Conservation (phyloP, 2,113 vertebrate genomes). For the Sapayoa aenigma region DNA sequence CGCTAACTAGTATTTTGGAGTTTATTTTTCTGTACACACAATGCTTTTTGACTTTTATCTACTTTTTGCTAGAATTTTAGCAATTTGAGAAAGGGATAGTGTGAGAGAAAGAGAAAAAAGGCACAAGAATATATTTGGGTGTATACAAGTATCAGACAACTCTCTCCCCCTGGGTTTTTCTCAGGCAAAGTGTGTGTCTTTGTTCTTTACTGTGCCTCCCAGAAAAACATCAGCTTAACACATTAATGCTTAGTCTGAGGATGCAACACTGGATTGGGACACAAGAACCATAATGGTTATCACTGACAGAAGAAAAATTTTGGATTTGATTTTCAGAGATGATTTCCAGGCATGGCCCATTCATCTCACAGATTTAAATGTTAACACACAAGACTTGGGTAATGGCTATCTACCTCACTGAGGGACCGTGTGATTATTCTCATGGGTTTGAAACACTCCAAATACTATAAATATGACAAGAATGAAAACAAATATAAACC, state of each 20-base stretch:
- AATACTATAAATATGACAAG: not conserved
- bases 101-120: not conserved
- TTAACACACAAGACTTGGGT: fast-evolving
- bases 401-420: not conserved
- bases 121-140: not conserved
- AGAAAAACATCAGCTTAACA: fast-evolving
- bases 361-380: not conserved
- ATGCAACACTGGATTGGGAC: not conserved
- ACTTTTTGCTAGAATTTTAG: not conserved
- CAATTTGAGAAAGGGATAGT: not conserved
- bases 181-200: not conserved
- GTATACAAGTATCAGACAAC: not conserved
- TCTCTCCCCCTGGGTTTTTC: not conserved
- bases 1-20: not conserved
- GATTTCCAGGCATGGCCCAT: not conserved
- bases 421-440: not conserved
- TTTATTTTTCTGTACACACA: not conserved
- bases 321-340: not conserved
- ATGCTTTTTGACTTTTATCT: not conserved
- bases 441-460: not conserved
- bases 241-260: not conserved
- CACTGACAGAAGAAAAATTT: not conserved
- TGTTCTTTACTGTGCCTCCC: not conserved
- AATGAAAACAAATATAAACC: not conserved
- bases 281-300: not conserved